These are phyloP conservation scores for Callimorpha dominula DNA, from an alignment of 2,888 invertebrate species.

Conservation along the genomic window DNA sequence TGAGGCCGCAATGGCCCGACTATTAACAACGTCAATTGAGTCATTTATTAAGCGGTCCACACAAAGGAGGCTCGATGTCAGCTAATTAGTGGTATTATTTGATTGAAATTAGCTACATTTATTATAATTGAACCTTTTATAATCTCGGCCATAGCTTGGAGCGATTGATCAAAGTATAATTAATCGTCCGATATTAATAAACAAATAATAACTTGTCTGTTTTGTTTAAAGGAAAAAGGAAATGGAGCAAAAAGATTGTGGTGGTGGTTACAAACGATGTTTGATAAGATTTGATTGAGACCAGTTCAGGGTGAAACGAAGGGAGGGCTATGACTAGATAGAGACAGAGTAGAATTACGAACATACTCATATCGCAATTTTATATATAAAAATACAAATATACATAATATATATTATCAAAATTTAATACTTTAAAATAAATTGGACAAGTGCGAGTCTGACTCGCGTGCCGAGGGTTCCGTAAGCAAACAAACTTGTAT, in stretches of 20 bases:
- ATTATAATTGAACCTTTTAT: slow-evolving; percentile 82
- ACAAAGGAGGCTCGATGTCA: slow-evolving; percentile 80
- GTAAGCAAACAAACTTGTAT: no score
- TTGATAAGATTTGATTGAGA: background rate
- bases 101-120: slow-evolving; percentile 84
- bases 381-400: no score
- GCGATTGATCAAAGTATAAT: slow-evolving; percentile 77
- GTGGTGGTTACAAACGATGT: slow-evolving; percentile 19
- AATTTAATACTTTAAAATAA: no score
- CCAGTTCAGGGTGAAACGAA: background rate
- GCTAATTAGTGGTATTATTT: slow-evolving; percentile 84
- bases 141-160: slow-evolving; percentile 66
- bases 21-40: slow-evolving; percentile 84
- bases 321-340: no score
- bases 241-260: slow-evolving; percentile 34
- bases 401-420: no score
- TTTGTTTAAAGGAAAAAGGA: slow-evolving; percentile 30
- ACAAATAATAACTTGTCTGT: slow-evolving; percentile 49
- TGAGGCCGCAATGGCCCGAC: slow-evolving; percentile 65
- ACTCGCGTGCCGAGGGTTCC: no score
- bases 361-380: no score
- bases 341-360: no score
- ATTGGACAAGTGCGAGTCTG: no score
- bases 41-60: slow-evolving; percentile 79
- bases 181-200: slow-evolving; percentile 73